Evolutionary conservation across 1,140 invertebrate species (phyloP), one percentile per base, ranked within the genome.

Genomic region (Hyles vespertilio): DNA sequence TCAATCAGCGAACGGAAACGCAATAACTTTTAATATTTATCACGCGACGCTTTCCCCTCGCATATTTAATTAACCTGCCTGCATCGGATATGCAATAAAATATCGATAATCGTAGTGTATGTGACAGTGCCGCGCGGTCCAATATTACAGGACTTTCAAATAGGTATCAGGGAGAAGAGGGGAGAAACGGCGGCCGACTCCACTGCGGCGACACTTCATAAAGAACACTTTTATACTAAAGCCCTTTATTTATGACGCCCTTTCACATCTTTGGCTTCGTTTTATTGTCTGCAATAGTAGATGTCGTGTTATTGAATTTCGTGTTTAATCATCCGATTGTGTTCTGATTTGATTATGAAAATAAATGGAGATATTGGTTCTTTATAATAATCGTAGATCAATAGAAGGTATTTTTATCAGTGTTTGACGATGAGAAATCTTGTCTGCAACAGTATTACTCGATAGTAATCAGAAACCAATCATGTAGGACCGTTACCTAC

Each of bases 191-290:
- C 63, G 61, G 68, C 47, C 61, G 48, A 48, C 58, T 64, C 73
- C 68, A 74, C 72, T 79, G 78, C 70, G 81, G 81, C 76, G 73
- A 84, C 84, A 84, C 83, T 86, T 88, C 84, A 88, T 88, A 86
- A 86, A 87, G 80, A 82, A 82, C 74, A 88, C 80, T 87, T 84
- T 87, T 85, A 81, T 85, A 83, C 79, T 77, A 70, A 77, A 80
- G 72, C 74, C 79, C 84, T 82, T 88, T 84, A 84, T 88, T 84
- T 87, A 84, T 81, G 76, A 72, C 76, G 72, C 74, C 77, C 75
- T 81, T 79, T 82, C 77, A 80, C 82, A 73, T 79, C 78, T 84
- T 77, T 67, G 72, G 69, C 73, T 81, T 79, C 73, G 60, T 85
- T 76, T 81, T 79, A 81, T 79, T 77, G 68, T 79, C 59, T 70